Base-by-base conservation (phyloP, 2,888 invertebrate genomes). In the Labia minor region DNA sequence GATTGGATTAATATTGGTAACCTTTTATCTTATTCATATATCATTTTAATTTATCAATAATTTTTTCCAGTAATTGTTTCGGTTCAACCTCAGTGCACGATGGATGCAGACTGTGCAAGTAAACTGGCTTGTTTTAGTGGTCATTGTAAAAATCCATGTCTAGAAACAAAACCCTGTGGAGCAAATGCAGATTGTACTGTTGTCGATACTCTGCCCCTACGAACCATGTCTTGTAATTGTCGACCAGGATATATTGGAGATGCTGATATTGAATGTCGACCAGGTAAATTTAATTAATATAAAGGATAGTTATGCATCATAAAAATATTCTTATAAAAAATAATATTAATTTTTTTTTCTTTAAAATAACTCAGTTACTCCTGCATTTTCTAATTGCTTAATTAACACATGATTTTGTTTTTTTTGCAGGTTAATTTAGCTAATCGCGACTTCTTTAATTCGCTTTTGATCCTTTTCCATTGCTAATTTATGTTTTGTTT, bases 151-250 rank as follows among this genome's bases (percentile, higher is more conserved):
- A 89, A 92, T 75, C 92, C 93, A 0, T 94, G 94, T 75, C 75
- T 79, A 4, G 84, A 86, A 68, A 88, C 87, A 1, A 83, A 84
- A 74, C 91, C 93, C 0, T 94, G 92, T 74, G 92, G 92, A 16
- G 75, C 80, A 37, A 87, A 89, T 74, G 92, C 94, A 0, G 83
- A 87, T 71, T 95, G 95, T 75, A 84, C 86, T 8, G 93, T 94
- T 10, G 86, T 92, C 20, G 89, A 93, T 74, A 91, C 92, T 0
- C 78, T 93, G 70, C 94, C 94, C 4, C 83, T 92, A 78, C 84
- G 93, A 72, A 92, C 92, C 6, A 90, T 94, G 85, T 86, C 90
- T 68, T 94, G 94, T 76, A 86, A 89, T 74, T 95, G 94, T 75
- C 83, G 89, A 69, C 86, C 86, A 68, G 92, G 92, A 69, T 89